Base-by-base conservation (phyloP, 2,888 invertebrate genomes). In the Nephrotoma flavescens region DNA sequence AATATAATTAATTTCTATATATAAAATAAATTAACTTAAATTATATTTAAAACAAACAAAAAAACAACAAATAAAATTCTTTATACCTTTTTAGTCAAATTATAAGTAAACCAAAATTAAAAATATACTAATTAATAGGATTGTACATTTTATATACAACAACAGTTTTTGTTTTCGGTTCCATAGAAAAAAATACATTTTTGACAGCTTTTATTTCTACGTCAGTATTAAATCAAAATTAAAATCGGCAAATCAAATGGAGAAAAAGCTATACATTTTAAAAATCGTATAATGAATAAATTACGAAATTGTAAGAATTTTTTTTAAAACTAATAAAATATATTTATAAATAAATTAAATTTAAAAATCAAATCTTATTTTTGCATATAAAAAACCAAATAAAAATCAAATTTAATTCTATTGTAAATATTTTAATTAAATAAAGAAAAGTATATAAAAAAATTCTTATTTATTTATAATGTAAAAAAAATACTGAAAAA, bases 381-480 rank as follows among this genome's bases (percentile, higher is more conserved):
- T 71, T 71, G 71, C 71, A 71, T 71, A 71, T 71, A 71, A 71
- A 57, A 31, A 71, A 71, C 4, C 5, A 71, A 71, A 71, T 4
- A 3, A 71, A 19, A 71, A 71, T 71, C 19, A 71, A 31, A 71
- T 71, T 71, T 71, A 71, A 31, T 71, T 71, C 19, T 71, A 71
- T 31, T 71, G 71, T 71, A 71, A 19, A 71, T 71, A 71, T 71
- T 71, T 71, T 71, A 71, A 71, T 71, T 71, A 71, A 71, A 71
- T 71, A 31, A 71, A 19, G 9, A 71, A 71, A 31, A 86, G 86
- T 57, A 87, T 71, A 83, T 87, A 87, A 86, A 12, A 71, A 71
- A 71, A 52, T n/a, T 52, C 15, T 52, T 52, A 52, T 52, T 31
- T 71, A 71, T 71, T 71, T 71, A 71, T 71, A 71, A 15, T 52